phyloP scores from a whole-genome alignment of 2,113 vertebrate genomes.

The rabbit (Oryctolagus cuniculus) region DNA sequence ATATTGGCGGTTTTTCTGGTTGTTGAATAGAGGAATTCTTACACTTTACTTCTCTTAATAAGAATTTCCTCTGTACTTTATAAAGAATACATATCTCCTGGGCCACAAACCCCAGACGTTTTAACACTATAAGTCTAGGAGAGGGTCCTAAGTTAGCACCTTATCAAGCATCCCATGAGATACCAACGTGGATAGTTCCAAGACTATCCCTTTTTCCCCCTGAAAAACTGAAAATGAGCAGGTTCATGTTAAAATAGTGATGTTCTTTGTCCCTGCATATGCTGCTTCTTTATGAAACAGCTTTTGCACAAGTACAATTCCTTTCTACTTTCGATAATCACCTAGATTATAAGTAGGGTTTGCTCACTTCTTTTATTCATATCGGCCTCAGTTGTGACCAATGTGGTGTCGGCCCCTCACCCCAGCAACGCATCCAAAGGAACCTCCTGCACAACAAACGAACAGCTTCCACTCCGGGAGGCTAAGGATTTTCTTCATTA shows the following conservation, averaged over 20 bases:
- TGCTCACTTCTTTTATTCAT: neutral
- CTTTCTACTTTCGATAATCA: neutral
- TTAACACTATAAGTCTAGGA: neutral
- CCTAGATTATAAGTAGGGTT: neutral
- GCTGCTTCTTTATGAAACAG: slow-evolving; percentile 1
- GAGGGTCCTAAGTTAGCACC: neutral
- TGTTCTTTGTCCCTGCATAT: neutral
- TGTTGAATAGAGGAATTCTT: neutral
- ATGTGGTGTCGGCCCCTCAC: neutral
- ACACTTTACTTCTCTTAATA: neutral
- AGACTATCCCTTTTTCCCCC: neutral
- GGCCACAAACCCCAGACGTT: neutral
- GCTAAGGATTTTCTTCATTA: neutral
- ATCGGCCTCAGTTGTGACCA: neutral
- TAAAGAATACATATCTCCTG: slow-evolving; percentile 28
- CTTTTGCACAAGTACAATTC: neutral
- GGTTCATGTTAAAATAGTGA: neutral
- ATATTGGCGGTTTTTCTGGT: neutral
- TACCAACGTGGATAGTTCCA: neutral
- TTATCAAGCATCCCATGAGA: neutral
- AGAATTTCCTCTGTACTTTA: neutral
- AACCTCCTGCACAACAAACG: neutral
- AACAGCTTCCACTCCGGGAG: neutral
- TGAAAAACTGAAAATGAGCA: slow-evolving; percentile 26
- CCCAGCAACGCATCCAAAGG: neutral